These are phyloP conservation scores for Channallabes apus DNA, from an alignment of 2,797 vertebrate genomes.

Conservation along the genomic window DNA sequence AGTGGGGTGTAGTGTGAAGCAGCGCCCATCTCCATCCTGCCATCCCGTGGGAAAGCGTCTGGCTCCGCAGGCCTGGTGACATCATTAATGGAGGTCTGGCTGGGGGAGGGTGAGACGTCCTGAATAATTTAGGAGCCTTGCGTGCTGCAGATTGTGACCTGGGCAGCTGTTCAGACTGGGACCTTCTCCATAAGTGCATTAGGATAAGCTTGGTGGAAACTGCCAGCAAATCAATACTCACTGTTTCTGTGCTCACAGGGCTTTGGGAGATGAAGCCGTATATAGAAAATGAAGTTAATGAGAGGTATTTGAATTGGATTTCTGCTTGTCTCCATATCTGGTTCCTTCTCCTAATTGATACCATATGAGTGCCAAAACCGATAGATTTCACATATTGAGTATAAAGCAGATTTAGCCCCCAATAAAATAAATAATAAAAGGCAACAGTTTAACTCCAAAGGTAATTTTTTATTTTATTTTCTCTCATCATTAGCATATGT, in stretches of 20 bases:
- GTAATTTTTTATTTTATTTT: no score
- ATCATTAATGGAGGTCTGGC: conserved; percentile 75
- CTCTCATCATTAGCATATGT: neutral
- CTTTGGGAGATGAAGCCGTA: conserved; percentile 44
- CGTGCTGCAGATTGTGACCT: conserved; percentile 72
- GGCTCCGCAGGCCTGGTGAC: conserved; percentile 72
- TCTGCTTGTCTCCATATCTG: conserved; percentile 24
- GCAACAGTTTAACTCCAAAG: neutral
- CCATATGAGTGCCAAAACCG: conserved; percentile 21
- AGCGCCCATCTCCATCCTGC: conserved; percentile 57
- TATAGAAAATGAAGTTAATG: conserved; percentile 38
- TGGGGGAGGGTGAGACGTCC: conserved; percentile 57
- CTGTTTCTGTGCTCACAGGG: conserved; percentile 53
- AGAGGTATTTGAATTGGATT: conserved; percentile 34
- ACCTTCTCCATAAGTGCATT: conserved; percentile 74
- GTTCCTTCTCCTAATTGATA: conserved; percentile 38
- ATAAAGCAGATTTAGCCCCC: neutral
- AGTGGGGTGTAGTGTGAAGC: conserved; percentile 41
- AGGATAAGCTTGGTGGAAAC: conserved; percentile 75
- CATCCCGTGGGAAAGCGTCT: conserved; percentile 66
- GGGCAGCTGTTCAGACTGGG: conserved; percentile 64
- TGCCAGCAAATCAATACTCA: conserved; percentile 73
- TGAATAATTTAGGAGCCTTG: conserved; percentile 80
- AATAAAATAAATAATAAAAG: neutral
- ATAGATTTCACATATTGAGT: conserved; percentile 13